Evolutionary conservation across 2,888 invertebrate species (phyloP).

Genomic region (Leptarthrus brevirostris): DNA sequence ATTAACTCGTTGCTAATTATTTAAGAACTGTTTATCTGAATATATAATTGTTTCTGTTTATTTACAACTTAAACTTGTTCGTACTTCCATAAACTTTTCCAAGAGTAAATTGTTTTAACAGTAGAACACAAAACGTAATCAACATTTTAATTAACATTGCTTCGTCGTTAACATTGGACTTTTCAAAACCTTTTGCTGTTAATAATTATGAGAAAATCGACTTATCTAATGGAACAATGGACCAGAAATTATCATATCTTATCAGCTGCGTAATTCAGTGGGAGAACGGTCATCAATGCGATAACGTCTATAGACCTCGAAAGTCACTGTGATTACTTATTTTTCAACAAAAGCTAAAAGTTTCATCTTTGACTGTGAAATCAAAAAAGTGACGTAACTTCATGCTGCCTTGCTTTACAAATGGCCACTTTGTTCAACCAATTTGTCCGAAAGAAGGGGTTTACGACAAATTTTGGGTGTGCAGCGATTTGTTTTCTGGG

Average conservation of each 20-base stretch:
- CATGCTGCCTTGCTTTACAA: background rate
- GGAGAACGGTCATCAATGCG: background rate
- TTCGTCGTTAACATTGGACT: background rate
- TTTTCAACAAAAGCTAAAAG: background rate
- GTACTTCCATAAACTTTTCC: background rate
- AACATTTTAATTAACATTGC: slow-evolving; percentile 4
- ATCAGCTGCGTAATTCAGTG: background rate
- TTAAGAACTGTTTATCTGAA: no score
- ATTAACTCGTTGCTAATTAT: no score
- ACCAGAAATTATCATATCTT: background rate
- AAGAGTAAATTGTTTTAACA: background rate
- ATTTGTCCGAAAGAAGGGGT: no score
- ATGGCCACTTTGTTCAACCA: no score
- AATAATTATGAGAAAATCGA: background rate
- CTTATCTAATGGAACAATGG: background rate
- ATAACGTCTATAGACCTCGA: slow-evolving; percentile 14
- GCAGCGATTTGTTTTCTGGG: no score
- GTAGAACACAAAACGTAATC: background rate
- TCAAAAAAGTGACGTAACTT: slow-evolving; percentile 27
- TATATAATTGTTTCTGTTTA: no score
- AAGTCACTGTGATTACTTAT: slow-evolving; percentile 36
- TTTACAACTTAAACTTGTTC: slow-evolving; percentile 8
- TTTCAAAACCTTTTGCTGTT: background rate
- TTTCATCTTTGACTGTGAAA: slow-evolving; percentile 16
- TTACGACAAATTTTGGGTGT: no score